Base-by-base conservation (phyloP, 92 coral and sea anemone species). In the Zoanthus sansibaricus region DNA sequence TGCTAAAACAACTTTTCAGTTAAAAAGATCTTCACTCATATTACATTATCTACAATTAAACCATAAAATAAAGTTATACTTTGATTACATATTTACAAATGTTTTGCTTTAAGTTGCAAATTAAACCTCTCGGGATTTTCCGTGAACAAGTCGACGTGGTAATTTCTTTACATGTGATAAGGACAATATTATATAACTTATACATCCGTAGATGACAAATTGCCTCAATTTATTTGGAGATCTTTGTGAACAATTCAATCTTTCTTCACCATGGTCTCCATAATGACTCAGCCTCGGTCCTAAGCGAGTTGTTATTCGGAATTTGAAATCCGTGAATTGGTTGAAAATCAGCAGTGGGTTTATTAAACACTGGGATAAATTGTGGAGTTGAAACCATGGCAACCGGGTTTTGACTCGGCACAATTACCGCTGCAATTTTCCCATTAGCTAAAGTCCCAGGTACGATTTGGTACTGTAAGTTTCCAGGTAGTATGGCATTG, bases 391-490 rank as follows among this genome's bases (percentile, higher is more conserved):
- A 86, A 42, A 91, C 88, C 88, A 84, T 77, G 18, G 88, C 87
- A 44, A 88, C 71, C 4, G 89, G 94, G 51, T 66, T 91, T 71
- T 91, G 93, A 85, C 91, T 93, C 25, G 98, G 96, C 1, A 93
- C 90, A 6, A 96, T 90, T 1, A 94, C 88, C 11, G 99, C 96
- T 7, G 99, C 95, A 77, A 95, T 73, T 80, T 93, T 95, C 42
- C 99, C 99, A 46, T 93, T 92, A 0, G 96, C 90, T 59, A 95
- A 70, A 25, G 94, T 93, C 13, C 94, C 96, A 0, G 99, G 98
- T 52, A 96, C 87, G 33, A 95, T 82, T 54, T 92, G 98, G 78
- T 91, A 89, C 42, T 88, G 98, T 1, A 94, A 25, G 11, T 92
- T 84, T 9, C 87, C 93, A 62, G 82, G 76, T 1, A 87, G 62